Evolutionary conservation across 1,140 invertebrate genomes (phyloP).

Genomic region (Homalodisca vitripennis): DNA sequence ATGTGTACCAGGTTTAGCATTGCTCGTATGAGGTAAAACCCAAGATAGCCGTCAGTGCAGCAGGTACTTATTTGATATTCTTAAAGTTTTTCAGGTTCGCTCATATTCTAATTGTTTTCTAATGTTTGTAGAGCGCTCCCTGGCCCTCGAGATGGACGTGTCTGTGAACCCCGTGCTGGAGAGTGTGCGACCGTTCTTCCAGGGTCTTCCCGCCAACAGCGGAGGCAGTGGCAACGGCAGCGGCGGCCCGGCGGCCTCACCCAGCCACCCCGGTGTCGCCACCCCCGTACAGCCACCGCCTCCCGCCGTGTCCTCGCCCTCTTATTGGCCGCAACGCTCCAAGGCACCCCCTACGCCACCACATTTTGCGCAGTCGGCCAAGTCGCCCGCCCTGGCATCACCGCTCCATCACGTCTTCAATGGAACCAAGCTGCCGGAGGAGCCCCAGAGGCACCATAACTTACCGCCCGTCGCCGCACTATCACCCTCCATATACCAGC

Average conservation of each 20-base stretch:
- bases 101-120: too few relatives aligned
- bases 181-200: conserved; percentile 75
- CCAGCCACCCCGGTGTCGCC: conserved; percentile 50
- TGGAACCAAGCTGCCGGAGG: conserved; percentile 13
- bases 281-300: conserved; percentile 49
- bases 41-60: too few relatives aligned
- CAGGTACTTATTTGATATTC: too few relatives aligned
- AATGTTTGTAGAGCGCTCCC: not conserved
- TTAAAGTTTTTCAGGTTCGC: too few relatives aligned
- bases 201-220: conserved; percentile 63
- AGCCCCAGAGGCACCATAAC: conserved; percentile 26
- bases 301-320: conserved; percentile 35
- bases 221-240: conserved; percentile 51
- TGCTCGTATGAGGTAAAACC: too few relatives aligned
- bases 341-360: conserved; percentile 22
- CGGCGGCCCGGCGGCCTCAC: conserved; percentile 44
- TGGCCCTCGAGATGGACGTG: conserved; percentile 68
- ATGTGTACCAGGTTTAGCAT: too few relatives aligned
- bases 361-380: conserved; percentile 21
- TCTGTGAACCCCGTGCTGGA: conserved; percentile 75
- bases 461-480: conserved; percentile 29
- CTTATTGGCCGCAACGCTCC: conserved; percentile 32
- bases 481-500: conserved; percentile 9
- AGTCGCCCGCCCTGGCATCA: conserved; percentile 22
- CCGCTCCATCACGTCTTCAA: conserved; percentile 25